These are phyloP conservation scores for Lerista edwardsae DNA, from an alignment of 2,797 vertebrate species.

Conservation along the genomic window DNA sequence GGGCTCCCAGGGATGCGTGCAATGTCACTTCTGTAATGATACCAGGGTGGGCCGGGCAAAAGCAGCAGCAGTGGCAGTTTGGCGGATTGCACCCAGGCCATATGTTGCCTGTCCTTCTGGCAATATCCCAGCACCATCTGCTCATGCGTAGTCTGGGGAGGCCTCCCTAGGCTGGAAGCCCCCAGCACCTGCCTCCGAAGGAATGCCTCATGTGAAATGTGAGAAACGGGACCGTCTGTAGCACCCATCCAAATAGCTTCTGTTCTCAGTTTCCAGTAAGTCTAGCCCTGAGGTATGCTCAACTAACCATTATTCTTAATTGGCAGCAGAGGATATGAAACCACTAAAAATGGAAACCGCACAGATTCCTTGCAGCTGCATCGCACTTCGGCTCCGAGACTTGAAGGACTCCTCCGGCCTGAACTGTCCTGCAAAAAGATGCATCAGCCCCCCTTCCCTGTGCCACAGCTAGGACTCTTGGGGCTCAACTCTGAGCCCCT, in stretches of 20 bases:
- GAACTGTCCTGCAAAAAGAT: too few relatives aligned
- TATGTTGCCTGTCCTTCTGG: neutral
- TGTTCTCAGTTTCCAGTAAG: constrained; percentile 32
- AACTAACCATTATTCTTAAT: constrained; percentile 26
- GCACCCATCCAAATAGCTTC: neutral
- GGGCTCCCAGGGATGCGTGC: neutral
- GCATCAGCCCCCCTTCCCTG: too few relatives aligned
- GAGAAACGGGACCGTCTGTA: constrained; percentile 3
- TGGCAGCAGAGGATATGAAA: constrained; percentile 3
- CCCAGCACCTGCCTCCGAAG: constrained; percentile 23
- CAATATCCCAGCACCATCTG: neutral
- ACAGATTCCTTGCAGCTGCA: neutral
- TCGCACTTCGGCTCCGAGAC: neutral
- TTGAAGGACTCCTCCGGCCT: too few relatives aligned
- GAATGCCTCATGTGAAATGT: constrained; percentile 20
- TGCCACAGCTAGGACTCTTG: too few relatives aligned
- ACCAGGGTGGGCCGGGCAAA: neutral
- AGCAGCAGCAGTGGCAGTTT: too few relatives aligned
- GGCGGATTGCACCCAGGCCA: neutral
- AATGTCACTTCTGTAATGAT: constrained; percentile 13
- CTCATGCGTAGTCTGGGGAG: neutral
- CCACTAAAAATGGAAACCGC: neutral
- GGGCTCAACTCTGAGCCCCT: too few relatives aligned
- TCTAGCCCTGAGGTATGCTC: constrained; percentile 9
- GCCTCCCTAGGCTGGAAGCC: neutral